Base-by-base conservation (phyloP, 2,888 invertebrate species). In the Allacma fusca region DNA sequence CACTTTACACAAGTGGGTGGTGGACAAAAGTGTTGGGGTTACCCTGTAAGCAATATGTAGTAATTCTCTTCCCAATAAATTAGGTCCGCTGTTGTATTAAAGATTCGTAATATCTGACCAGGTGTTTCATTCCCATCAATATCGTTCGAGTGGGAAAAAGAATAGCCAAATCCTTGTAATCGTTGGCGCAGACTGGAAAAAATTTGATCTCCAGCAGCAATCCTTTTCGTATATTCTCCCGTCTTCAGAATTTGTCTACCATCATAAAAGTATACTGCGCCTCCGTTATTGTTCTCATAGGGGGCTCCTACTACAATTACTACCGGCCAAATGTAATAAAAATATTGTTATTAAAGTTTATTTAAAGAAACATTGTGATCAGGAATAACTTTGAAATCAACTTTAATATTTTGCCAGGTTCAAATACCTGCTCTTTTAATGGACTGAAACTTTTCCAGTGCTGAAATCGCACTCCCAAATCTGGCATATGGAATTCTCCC, bases 71-170 rank as follows among this genome's bases (percentile, higher is more conserved):
- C 21, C 26, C 16, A 62, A 12, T 65, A 29, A 19, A 19, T 28
- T 65, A 19, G 13, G 16, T 28, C 29, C 26, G 16, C 24, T 16
- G 7, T 13, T 26, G 24, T 28, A 13, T 12, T 65, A 28, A 24
- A 26, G 13, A n/a, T n/a, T 28, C 26, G 13, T 16, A 12, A 21
- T 62, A 62, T 21, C 4, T 19, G 12, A 65, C 65, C 65, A 26
- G 65, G 65, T 5, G 65, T 65, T 28, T 26, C 28, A 65, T 65
- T 65, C 13, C 65, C 28, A 65, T 65, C 65, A 28, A 65, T 24
- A 26, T 65, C 65, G 28, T 5, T 19, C 19, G 50, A 13, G 9
- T 24, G 7, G 26, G 65, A 65, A 16, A 65, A 13, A 19, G 65
- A 65, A 65, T 28, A 24, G 1, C 65, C 65, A 26, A 65, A 28